A percentile compares a stretch with the other conserved stretches of the same genome.
These are phyloP conservation scores for Phyllotreta striolata DNA, from an alignment of 2,888 invertebrate species.

Conservation along the genomic window DNA sequence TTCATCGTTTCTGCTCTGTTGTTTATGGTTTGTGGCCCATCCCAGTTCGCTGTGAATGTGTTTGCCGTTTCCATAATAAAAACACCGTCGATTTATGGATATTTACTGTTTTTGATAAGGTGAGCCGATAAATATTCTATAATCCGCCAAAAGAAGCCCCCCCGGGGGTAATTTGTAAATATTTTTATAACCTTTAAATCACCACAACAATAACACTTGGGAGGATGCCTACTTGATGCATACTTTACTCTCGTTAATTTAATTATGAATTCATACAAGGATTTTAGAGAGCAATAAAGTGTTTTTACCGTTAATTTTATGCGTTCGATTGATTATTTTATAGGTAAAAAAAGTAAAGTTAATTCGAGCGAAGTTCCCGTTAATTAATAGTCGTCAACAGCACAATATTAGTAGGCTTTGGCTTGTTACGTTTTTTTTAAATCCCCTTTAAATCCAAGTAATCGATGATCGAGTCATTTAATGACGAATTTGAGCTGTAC, in stretches of 20 bases:
- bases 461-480: background rate
- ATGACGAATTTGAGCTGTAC: slow-evolving; percentile 1
- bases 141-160: slow-evolving; percentile 27
- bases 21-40: slow-evolving; percentile 63
- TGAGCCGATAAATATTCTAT: slow-evolving; percentile 44
- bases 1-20: slow-evolving; percentile 47
- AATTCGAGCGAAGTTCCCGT: slow-evolving; percentile 1
- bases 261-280: no score
- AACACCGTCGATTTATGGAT: slow-evolving; percentile 58
- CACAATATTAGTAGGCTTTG: background rate
- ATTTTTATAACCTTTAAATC: slow-evolving; percentile 34
- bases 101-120: slow-evolving; percentile 58
- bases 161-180: slow-evolving; percentile 31
- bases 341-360: no score
- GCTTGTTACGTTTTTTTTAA: background rate
- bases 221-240: slow-evolving; percentile 7
- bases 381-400: slow-evolving; percentile 11
- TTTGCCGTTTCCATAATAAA: slow-evolving; percentile 59
- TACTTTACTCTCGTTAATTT: no score
- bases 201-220: slow-evolving; percentile 33
- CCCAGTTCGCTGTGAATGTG: slow-evolving; percentile 63
- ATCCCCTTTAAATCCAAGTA: background rate
- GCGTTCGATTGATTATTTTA: no score
- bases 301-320: no score
- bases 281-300: no score